Evolutionary conservation across 1,140 invertebrate species (phyloP), one percentile per base, ranked within the genome.

Genomic region (Aphelenchoides fujianensis): DNA sequence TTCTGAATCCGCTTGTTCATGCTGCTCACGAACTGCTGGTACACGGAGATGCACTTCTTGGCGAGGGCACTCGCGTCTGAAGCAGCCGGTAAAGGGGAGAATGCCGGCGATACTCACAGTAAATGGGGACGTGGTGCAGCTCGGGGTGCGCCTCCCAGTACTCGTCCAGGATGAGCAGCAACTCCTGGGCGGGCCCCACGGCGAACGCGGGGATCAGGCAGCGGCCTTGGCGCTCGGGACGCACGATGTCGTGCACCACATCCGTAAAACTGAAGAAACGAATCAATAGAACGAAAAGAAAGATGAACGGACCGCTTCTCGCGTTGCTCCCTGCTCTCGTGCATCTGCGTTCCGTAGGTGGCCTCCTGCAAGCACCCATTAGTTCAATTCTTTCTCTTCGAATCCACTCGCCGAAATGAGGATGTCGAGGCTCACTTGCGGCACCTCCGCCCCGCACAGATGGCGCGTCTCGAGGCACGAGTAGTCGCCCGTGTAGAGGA

Each of bases 1-100:
- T 93, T 85, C 23, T 91, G 88, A 76, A 99, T 98, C 82, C 91
- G 91, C 76, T 98, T 94, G 85, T 99, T 99, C 97, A 99, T 99
- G 0, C 95, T 95, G 86, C 97, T 97, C 0, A 98, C 91, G 84
- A 97, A 98, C 0, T 96, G 99, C 85, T 99, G 96, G 87, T 99
- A 99, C 0, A 99, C 96, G 69, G 94, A 92, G 95, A 99, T 99
- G 84, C 97, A 99, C 84, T 99, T 99, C 85, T 98, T 98, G 1
- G 97, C 97, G 41, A 99, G 86, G 0, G 95, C 97, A 0, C 95
- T 97, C 0, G 96, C 96, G 87, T 99, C 81, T 82, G 67, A 61
- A 82, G 48, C 16, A 69, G 2, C n/a, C 2, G 41, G n/a, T 55
- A 71, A 23, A 2, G n/a, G n/a, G 69, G 59, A 3, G 3, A 76